Evolutionary conservation across 1,140 invertebrate genomes (phyloP).

Genomic region (Argopecten irradians): DNA sequence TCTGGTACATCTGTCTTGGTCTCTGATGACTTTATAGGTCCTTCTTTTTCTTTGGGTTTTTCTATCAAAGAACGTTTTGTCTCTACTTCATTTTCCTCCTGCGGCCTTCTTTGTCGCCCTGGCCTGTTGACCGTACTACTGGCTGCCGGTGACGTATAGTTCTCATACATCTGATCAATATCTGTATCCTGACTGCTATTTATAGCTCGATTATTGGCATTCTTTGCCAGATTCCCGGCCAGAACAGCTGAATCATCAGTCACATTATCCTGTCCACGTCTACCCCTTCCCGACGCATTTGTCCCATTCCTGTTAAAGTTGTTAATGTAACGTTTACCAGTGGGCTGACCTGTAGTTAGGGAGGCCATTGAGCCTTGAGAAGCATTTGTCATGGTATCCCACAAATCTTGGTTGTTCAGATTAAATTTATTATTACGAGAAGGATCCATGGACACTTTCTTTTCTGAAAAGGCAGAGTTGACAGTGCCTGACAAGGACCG

Average conservation of each 20-base stretch:
- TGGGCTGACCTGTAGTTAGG: background rate
- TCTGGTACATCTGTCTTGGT: background rate
- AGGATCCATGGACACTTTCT: constrained; percentile 33
- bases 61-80: constrained; percentile 31
- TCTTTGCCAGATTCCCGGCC: background rate
- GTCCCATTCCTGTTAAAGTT: background rate
- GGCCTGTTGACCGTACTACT: background rate
- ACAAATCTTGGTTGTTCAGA: constrained; percentile 40
- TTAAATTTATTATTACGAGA: constrained; percentile 43
- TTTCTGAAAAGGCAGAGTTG: background rate
- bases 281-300: background rate
- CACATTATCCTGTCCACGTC: background rate
- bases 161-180: background rate
- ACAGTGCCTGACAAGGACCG: background rate
- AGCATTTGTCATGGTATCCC: constrained; percentile 35
- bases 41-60: constrained; percentile 37
- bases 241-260: background rate
- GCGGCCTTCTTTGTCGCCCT: background rate
- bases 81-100: background rate
- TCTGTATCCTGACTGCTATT: background rate
- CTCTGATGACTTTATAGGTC: constrained; percentile 19
- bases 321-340: background rate
- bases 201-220: background rate
- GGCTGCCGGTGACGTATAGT: background rate
- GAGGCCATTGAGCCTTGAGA: background rate